Evolutionary conservation across 2,888 invertebrate species (phyloP), one percentile per base, ranked within the genome.

Genomic region (Pomacea canaliculata): DNA sequence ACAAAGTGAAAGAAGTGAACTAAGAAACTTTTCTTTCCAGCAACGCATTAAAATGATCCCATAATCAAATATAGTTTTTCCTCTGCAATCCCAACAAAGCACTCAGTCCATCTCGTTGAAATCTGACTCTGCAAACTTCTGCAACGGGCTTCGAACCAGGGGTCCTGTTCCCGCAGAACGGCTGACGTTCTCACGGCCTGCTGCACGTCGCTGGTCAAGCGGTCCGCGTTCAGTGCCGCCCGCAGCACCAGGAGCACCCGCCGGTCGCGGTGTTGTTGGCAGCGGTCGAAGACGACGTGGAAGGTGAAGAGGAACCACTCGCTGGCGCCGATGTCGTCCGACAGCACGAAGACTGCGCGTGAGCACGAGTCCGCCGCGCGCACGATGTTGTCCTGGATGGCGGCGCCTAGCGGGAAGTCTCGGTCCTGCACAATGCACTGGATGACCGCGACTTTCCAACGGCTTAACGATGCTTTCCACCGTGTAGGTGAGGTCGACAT

Each of bases 351-450:
- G 49, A 74, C 48, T 27, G 48, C n/a, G 62, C 74, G 68, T 48
- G 60, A 48, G 69, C 74, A 68, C 48, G 19, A 37, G 48, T 69
- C 69, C 12, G 46, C 69, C 23, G 74, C 74, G 49, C 62, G 60
- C 69, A 74, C 74, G 62, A 74, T 74, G 69, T 74, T 74, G 60
- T 74, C 69, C 62, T 74, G 74, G 62, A 74, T 74, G 62, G 68
- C 62, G 23, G 69, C 68, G 18, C 74, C 74, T 62, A 62, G 68
- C 4, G 49, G 69, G 51, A 74, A 74, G 62, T 74, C 69, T 37
- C 74, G 37, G 46, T 74, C 74, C 48, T 74, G 56, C 60, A 74
- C 60, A n/a, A 69, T 27, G 63, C 74, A 74, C 13, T 4, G 12
- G 63, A n/a, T 74, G 74, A 56, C 69, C 74, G 0, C 16, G 68